A percentile compares a stretch with the other conserved stretches of the same genome.
Conservation (phyloP, 2,797 vertebrate species). For the Hydrocynus forskahlii region DNA sequence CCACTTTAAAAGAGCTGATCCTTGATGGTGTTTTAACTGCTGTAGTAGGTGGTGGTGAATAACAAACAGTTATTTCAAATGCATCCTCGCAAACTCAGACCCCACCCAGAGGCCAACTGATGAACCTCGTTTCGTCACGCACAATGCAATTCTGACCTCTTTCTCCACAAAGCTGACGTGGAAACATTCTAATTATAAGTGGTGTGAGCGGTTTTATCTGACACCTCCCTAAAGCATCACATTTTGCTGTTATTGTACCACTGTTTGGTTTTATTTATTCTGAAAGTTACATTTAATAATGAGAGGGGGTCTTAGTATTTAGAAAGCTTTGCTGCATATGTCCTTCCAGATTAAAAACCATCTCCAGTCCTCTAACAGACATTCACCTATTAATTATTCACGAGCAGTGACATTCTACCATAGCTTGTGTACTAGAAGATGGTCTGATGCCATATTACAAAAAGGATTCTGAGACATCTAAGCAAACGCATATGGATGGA, state of each 20-base stretch:
- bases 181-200: constrained; percentile 23
- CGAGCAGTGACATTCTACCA: constrained; percentile 17
- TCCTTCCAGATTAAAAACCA: constrained; percentile 15
- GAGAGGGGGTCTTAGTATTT: background rate
- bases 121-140: background rate
- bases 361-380: background rate
- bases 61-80: constrained; percentile 17
- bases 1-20: background rate
- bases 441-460: constrained; percentile 1
- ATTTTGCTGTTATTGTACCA: background rate
- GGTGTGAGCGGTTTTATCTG: constrained; percentile 7
- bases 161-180: background rate
- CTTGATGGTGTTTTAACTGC: constrained; percentile 18
- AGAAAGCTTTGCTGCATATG: background rate
- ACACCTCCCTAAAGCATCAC: constrained; percentile 12
- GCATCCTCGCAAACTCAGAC: background rate
- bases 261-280: background rate
- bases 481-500: background rate
- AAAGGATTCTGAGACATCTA: constrained; percentile 7
- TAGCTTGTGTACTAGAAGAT: background rate
- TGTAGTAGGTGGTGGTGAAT: constrained; percentile 23
- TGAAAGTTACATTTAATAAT: background rate
- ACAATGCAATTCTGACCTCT: constrained; percentile 13
- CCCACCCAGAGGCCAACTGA: constrained; percentile 3
- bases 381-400: constrained; percentile 36